A percentile compares a stretch with the other conserved stretches of the same genome.
These are phyloP conservation scores for Clusia tigrina DNA, from an alignment of 2,888 invertebrate genomes.

Conservation along the genomic window DNA sequence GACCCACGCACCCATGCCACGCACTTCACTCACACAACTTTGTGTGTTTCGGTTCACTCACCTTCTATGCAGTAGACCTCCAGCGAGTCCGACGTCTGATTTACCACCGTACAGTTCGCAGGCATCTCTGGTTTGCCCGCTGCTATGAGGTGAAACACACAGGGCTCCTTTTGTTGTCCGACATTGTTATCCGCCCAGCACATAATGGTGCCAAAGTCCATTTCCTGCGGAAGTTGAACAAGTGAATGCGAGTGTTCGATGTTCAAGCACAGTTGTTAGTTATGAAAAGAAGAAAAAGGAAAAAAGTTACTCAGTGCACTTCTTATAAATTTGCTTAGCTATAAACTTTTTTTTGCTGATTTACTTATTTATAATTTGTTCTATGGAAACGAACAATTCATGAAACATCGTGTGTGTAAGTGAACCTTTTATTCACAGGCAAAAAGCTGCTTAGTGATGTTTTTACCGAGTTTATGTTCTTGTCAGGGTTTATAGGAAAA, in stretches of 20 bases:
- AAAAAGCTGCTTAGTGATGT: no score
- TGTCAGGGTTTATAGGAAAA: no score
- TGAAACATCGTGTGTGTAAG: no score
- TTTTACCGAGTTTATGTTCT: no score
- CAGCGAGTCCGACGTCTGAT: conserved; percentile 79
- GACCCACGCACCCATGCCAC: conserved; percentile 1
- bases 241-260: neutral
- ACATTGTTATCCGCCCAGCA: conserved; percentile 79
- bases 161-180: conserved; percentile 76
- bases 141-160: conserved; percentile 79
- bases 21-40: neutral
- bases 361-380: no score
- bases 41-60: conserved; percentile 39
- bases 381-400: no score
- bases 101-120: conserved; percentile 78
- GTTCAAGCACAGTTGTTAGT: neutral
- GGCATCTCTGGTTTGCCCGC: conserved; percentile 82
- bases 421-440: no score
- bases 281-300: neutral
- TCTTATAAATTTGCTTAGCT: no score
- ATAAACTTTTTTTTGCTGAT: no score
- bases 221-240: conserved; percentile 67
- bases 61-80: conserved; percentile 77
- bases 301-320: no score
- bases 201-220: conserved; percentile 80